Base-by-base conservation (phyloP, 1,140 invertebrate genomes). In the Megalonaias nervosa region DNA sequence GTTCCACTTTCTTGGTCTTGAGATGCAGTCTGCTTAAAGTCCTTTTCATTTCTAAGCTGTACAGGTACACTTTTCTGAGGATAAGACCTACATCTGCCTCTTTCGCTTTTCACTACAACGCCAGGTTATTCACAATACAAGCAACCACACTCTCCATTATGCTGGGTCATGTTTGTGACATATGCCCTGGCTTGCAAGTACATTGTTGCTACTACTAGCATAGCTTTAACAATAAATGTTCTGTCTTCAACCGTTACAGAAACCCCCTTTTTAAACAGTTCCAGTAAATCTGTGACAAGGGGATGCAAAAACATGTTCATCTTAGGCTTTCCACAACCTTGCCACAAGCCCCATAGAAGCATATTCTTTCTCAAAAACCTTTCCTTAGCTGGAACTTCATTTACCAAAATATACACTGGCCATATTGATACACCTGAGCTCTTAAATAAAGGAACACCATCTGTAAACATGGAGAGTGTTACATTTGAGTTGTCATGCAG, bases 181-280 rank as follows among this genome's bases (percentile, higher is more conserved):
- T 75, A 75, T 15, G 74, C 74, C 61, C 69, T 75, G 60, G 74
- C 76, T 60, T 70, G 77, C 26, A 79, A 59, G 71, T 79, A 72
- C 69, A 80, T 74, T 65, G 71, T 74, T 16, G 67, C 78, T 56
- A 75, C 23, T n/a, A 60, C 62, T 19, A 80, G 67, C 60, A 73
- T 64, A 4, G 68, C 60, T 72, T 75, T 75, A 17, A 76, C 74
- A 64, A 64, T 17, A 61, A 70, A 38, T 26, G 21, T n/a, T 57
- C 17, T 67, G 67, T 74, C 48, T 31, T 21, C 57, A 66, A 26
- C 55, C 38, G 19, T 48, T 62, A 72, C 16, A 26, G 67, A 48
- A 64, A 70, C 11, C n/a, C 75, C 68, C 67, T 67, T 57, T 19
- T 67, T 72, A 55, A 67, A 75, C 14, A 79, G 14, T 12, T 67